phyloP scores from a whole-genome alignment of 2,113 vertebrate species.

The Henicopernis longicauda region DNA sequence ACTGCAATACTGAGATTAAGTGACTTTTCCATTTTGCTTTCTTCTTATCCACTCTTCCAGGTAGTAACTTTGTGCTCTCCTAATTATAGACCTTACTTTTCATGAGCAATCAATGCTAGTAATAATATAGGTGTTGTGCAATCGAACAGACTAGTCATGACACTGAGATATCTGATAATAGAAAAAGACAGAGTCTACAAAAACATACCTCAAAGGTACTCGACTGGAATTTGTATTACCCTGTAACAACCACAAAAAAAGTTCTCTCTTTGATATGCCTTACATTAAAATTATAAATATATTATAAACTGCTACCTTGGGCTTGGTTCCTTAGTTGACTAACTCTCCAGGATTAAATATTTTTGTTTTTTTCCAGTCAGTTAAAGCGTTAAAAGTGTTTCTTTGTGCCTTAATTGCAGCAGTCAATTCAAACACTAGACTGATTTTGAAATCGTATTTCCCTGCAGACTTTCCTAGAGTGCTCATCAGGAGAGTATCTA shows the following conservation, averaged over 20 bases:
- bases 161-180: constrained; percentile 42
- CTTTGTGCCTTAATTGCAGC: background rate
- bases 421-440: background rate
- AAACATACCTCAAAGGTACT: constrained; percentile 27
- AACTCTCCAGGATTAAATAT: background rate
- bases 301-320: background rate
- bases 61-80: constrained; percentile 44
- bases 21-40: constrained; percentile 61
- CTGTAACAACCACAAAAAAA: background rate
- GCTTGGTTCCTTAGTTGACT: background rate
- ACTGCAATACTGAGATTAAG: constrained; percentile 59
- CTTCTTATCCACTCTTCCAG: constrained; percentile 63
- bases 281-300: constrained; percentile 2
- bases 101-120: constrained; percentile 54
- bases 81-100: constrained; percentile 61
- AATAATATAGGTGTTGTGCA: constrained; percentile 47
- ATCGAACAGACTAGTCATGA: constrained; percentile 35
- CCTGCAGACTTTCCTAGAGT: background rate
- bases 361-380: background rate
- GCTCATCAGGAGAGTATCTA: background rate
- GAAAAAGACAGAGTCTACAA: constrained; percentile 34
- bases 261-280: background rate
- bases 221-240: constrained; percentile 24
- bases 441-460: background rate
- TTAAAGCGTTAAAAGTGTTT: background rate